These are phyloP conservation scores for Drosophila mimica DNA, from an alignment of 2,888 invertebrate species.

Conservation along the genomic window DNA sequence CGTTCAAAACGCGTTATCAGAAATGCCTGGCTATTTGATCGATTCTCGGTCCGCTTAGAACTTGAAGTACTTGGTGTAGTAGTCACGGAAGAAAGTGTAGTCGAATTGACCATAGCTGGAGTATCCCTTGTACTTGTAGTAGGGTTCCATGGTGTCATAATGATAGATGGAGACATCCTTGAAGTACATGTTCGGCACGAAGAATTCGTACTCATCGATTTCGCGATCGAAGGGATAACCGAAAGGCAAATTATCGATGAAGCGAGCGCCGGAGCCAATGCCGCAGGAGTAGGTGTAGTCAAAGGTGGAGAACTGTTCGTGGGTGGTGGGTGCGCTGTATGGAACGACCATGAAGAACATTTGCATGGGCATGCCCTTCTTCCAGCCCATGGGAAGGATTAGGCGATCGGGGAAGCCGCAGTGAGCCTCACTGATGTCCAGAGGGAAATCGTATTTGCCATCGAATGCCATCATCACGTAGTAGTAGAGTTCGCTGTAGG, in stretches of 20 bases:
- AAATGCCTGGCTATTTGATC: neutral
- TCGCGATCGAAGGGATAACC: slow-evolving; percentile 91
- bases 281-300: slow-evolving; percentile 86
- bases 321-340: slow-evolving; percentile 72
- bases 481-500: slow-evolving; percentile 85
- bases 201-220: slow-evolving; percentile 87
- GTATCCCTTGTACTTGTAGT: slow-evolving; percentile 70
- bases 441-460: slow-evolving; percentile 84
- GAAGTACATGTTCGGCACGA: slow-evolving; percentile 89
- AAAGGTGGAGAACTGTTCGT: slow-evolving; percentile 84
- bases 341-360: slow-evolving; percentile 87
- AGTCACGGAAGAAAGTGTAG: slow-evolving; percentile 70
- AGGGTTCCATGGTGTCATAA: slow-evolving; percentile 85
- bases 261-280: slow-evolving; percentile 86
- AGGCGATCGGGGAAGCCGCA: slow-evolving; percentile 88
- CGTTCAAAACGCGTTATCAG: slow-evolving; percentile 22
- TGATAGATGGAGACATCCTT: slow-evolving; percentile 89
- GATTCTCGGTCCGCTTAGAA: slow-evolving; percentile 23
- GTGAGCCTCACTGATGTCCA: slow-evolving; percentile 85
- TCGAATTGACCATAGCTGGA: slow-evolving; percentile 78
- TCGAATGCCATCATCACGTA: slow-evolving; percentile 85
- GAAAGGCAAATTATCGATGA: slow-evolving; percentile 88
- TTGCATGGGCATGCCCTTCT: slow-evolving; percentile 88
- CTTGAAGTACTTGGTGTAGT: slow-evolving; percentile 73
- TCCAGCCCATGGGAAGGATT: slow-evolving; percentile 88